A percentile compares a stretch with the other conserved stretches of the same genome.
Conservation (phyloP, 2,113 vertebrate genomes). For the Merops nubicus region DNA sequence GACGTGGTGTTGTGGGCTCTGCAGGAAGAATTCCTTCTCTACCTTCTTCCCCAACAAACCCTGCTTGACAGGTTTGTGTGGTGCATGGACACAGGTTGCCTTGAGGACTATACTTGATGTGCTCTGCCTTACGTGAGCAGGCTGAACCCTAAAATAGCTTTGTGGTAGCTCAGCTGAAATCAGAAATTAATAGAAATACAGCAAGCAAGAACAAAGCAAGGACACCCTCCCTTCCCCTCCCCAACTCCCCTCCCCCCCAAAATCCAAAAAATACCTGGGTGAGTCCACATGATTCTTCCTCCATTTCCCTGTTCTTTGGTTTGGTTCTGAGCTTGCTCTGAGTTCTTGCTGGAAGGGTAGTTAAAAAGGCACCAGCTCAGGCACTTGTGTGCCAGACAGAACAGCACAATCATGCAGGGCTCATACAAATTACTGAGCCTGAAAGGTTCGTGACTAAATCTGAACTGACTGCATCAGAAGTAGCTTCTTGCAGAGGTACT, state of each 20-base stretch:
- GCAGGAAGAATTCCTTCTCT: background rate
- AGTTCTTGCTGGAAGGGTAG: background rate
- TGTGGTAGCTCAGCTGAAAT: background rate
- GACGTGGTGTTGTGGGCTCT: background rate
- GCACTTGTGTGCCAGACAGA: background rate
- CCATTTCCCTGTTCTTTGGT: accelerated
- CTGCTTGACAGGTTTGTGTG: background rate
- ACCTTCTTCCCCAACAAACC: background rate
- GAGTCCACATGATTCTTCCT: background rate
- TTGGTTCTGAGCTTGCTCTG: background rate
- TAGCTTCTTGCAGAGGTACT: background rate
- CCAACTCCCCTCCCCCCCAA: background rate
- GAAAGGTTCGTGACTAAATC: background rate
- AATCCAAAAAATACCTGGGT: background rate
- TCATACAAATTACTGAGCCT: background rate
- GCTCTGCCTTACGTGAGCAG: background rate
- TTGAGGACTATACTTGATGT: background rate
- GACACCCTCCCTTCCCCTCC: background rate
- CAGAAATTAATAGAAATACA: background rate
- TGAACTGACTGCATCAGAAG: background rate
- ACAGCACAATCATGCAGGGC: accelerated
- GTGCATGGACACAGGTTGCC: background rate
- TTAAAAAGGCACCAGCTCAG: background rate
- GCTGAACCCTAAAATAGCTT: background rate
- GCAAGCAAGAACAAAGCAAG: background rate